A percentile compares a stretch with the other conserved stretches of the same genome.
These are phyloP conservation scores for Gymnosoma rotundatum DNA, from an alignment of 2,888 invertebrate genomes.

Conservation along the genomic window DNA sequence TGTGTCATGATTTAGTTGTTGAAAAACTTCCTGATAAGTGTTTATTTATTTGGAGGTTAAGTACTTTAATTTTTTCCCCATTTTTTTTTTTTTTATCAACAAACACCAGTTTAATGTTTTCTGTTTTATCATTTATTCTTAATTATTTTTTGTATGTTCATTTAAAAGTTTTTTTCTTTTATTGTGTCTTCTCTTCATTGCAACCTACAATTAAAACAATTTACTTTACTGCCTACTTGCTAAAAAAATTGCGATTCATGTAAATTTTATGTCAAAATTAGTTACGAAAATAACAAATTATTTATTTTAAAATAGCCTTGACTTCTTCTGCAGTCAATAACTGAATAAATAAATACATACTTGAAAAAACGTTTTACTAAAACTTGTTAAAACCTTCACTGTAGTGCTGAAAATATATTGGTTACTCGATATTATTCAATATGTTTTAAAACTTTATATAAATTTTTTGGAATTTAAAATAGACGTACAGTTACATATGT, in stretches of 20 bases:
- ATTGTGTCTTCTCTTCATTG: constrained; percentile 29
- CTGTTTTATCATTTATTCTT: constrained; percentile 10
- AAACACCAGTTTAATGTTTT: constrained; percentile 4
- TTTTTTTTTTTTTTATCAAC: not conserved
- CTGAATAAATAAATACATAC: constrained; percentile 6
- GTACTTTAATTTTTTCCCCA: constrained; percentile 19
- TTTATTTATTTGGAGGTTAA: constrained; percentile 52
- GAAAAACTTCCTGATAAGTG: constrained; percentile 54
- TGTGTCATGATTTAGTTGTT: not conserved
- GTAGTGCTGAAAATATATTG: no score
- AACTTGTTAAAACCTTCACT: no score
- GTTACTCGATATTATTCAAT: no score
- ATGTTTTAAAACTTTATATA: no score
- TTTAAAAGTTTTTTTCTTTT: not conserved
- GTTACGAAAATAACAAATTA: not conserved
- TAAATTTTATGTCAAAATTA: not conserved
- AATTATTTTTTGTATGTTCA: not conserved
- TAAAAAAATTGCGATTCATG: not conserved
- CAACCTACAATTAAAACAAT: constrained; percentile 48
- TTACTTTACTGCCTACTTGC: constrained; percentile 57
- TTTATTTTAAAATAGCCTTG: constrained; percentile 30
- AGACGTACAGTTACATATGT: no score
- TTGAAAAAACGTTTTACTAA: not conserved
- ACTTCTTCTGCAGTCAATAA: constrained; percentile 27
- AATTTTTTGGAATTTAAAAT: no score